A percentile compares a stretch with the other conserved stretches of the same genome.
phyloP scores from a whole-genome alignment of 37 sponge, comb jelly and placozoan species.

The Crambe crambe region DNA sequence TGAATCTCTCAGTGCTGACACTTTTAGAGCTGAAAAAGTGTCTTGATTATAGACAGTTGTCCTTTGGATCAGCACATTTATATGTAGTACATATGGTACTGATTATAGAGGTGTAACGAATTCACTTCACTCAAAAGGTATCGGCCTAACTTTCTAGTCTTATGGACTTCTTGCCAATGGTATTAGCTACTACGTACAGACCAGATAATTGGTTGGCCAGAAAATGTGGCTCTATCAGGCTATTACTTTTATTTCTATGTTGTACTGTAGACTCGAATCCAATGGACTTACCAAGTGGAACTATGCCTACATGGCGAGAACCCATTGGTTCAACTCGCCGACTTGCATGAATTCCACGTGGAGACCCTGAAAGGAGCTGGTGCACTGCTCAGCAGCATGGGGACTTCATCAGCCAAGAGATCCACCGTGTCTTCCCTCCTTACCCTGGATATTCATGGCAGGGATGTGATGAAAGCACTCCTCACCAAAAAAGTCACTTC shows the following conservation, averaged over 20 bases:
- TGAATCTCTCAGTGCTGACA: too few relatives aligned
- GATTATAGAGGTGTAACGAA: too few relatives aligned
- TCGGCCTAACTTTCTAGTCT: too few relatives aligned
- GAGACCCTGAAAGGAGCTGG: constrained; percentile 25
- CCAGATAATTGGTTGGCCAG: too few relatives aligned
- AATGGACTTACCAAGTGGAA: constrained; percentile 61
- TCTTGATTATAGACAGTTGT: too few relatives aligned
- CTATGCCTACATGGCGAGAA: constrained; percentile 24
- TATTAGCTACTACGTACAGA: too few relatives aligned
- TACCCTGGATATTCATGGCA: constrained; percentile 59
- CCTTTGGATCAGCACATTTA: too few relatives aligned
- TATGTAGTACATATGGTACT: too few relatives aligned
- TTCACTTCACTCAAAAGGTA: too few relatives aligned
- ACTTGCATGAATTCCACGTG: constrained; percentile 31
- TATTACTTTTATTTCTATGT: neutral
- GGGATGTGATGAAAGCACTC: constrained; percentile 63
- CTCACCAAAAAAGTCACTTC: constrained; percentile 22
- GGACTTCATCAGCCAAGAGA: neutral
- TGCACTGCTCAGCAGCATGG: neutral
- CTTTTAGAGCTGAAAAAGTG: too few relatives aligned
- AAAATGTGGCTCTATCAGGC: too few relatives aligned
- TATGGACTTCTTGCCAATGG: too few relatives aligned
- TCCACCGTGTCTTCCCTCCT: constrained; percentile 47
- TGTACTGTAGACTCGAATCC: constrained; percentile 30
- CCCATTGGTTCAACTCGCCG: neutral